phyloP scores from a whole-genome alignment of 2,797 vertebrate species.

The Onychomys arenicola region DNA sequence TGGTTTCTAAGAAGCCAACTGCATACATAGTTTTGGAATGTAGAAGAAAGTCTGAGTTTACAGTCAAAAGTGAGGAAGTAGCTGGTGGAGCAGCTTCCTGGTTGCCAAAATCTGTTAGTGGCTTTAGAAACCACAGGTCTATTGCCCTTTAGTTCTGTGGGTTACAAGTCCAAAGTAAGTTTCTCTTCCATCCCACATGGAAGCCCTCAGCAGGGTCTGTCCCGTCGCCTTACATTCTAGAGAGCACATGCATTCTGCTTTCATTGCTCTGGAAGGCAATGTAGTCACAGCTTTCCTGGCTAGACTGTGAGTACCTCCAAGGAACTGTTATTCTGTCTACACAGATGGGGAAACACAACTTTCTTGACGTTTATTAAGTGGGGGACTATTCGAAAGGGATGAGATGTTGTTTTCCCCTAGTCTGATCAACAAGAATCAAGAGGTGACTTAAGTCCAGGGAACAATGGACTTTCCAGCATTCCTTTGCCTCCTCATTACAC shows the following conservation, averaged over 20 bases:
- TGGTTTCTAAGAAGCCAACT: background rate
- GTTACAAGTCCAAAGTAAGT: background rate
- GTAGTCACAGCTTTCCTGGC: background rate
- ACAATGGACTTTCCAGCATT: background rate
- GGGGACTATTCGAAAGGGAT: background rate
- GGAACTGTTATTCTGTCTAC: background rate
- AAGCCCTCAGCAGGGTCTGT: background rate
- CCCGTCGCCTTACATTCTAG: background rate
- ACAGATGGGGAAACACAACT: background rate
- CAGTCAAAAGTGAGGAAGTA: background rate
- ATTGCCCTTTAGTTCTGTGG: background rate
- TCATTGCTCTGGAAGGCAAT: background rate
- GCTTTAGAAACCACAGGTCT: background rate
- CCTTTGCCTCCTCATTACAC: background rate
- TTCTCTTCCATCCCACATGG: background rate
- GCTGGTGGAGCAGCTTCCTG: background rate
- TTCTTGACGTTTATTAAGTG: background rate
- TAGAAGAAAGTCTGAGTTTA: background rate
- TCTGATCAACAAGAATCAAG: background rate
- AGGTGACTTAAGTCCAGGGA: background rate
- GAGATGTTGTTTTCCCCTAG: background rate
- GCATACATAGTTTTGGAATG: background rate
- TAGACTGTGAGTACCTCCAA: background rate
- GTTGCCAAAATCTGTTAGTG: background rate
- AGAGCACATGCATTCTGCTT: background rate